Evolutionary conservation across 2,888 invertebrate species (phyloP), one percentile per base, ranked within the genome.

Genomic region (Nomada fabriciana): DNA sequence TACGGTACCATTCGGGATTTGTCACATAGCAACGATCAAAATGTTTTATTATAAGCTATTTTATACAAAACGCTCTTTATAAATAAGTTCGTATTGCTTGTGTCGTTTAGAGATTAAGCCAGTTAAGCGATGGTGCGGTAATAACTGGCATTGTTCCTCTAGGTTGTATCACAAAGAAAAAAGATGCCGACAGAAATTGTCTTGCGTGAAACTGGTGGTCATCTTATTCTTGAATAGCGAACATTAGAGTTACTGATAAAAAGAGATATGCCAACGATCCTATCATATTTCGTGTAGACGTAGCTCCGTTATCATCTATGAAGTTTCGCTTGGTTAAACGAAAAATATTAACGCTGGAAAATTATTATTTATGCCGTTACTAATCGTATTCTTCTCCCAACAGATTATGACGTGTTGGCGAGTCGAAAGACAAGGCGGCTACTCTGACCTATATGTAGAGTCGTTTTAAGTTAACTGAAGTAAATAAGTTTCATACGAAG

Each of bases 401-500:
- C 92, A 92, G 92, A 92, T 92, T 92, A 91, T 90, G 87, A 92
- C 90, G 91, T 83, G 92, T 91, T 92, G 91, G 90, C 82, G 90
- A 91, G 83, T 89, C 89, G 88, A 90, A 90, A 87, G 72, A 88
- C 87, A 80, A 89, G 89, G 86, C 82, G 87, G 84, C 88, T 82
- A 87, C 86, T 85, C 88, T 88, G 81, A 90, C 73, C 84, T 86
- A 88, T 86, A 88, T 36, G 7, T 83, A 86, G 84, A 88, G 84
- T 81, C 85, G 76, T 89, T 82, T 87, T 89, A 87, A 83, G 83
- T 84, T 86, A 81, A 85, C 86, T 86, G 81, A 61, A 60, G 64
- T 47, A 36, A 36, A 36, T 42, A 57, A 76, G 42, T 80, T 63
- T 68, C 42, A 70, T 76, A 76, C 13, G 63, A 63, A 80, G 77